These are phyloP conservation scores for Odontocerum albicorne DNA, from an alignment of 2,888 invertebrate species.

Conservation along the genomic window DNA sequence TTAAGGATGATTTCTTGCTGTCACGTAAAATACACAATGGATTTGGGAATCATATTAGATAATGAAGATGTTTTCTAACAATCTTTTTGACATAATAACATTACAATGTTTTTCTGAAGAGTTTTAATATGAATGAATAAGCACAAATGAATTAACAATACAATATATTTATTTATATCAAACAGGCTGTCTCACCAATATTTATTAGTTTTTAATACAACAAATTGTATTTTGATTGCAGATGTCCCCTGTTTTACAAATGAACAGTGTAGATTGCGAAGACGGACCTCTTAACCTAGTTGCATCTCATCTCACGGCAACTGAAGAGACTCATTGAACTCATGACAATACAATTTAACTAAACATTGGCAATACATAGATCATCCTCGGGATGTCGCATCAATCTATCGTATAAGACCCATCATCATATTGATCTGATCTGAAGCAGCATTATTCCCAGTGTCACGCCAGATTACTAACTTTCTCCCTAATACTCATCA, in stretches of 20 bases:
- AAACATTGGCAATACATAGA: slow-evolving; percentile 4
- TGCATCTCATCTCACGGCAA: slow-evolving; percentile 66
- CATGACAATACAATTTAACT: slow-evolving; percentile 9
- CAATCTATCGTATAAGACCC: neutral
- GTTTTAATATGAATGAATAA: no score
- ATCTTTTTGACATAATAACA: no score
- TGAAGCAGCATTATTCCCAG: slow-evolving; percentile 8
- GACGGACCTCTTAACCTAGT: slow-evolving; percentile 72
- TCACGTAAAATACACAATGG: no score
- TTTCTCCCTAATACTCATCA: slow-evolving; percentile 15
- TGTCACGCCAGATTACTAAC: slow-evolving; percentile 13
- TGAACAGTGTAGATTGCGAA: slow-evolving; percentile 50
- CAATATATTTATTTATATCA: no score
- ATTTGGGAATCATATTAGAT: no score
- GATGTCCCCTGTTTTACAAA: slow-evolving; percentile 46
- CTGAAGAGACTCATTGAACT: slow-evolving; percentile 55
- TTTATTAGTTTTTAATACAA: no score
- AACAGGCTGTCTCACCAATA: no score
- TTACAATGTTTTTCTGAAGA: no score
- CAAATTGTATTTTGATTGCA: slow-evolving; percentile 38
- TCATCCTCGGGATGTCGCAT: neutral
- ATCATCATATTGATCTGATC: neutral
- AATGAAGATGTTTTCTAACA: no score
- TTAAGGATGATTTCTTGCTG: no score
- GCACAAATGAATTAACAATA: no score